Evolutionary conservation across 2,113 vertebrate species (phyloP), one percentile per base, ranked within the genome.

Genomic region (Bombycilla garrulus): DNA sequence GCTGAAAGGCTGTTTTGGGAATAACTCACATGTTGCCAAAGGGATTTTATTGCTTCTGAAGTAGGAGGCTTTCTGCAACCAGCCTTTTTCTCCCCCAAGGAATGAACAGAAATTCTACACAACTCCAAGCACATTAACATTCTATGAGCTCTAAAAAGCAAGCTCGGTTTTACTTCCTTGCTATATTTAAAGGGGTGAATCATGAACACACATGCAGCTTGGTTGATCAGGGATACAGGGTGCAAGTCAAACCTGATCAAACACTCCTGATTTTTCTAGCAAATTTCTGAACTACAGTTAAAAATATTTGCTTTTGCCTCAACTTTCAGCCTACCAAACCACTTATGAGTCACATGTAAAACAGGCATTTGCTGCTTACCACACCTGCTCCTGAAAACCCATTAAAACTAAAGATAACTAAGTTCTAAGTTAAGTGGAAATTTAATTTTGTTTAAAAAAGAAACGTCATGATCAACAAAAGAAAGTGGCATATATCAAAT

Each of bases 31-130:
- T 0, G 2, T 51, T 91, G 79, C 71, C 9, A 8, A 80, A 90
- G 54, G 58, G 67, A 88, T 88, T 93, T 95, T 57, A 71, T 5
- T 71, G 48, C 90, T 93, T 94, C 88, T 94, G 54, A 92, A 95
- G 61, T 42, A 47, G 2, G 7, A 81, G 8, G 40, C 35, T 90
- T 93, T 74, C 80, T 86, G 85, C 82, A 84, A 78, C 5, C 67
- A 81, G 56, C 8, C 47, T 54, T 79, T 40, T 60, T n/a, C 9
- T 18, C n/a, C 76, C 40, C 25, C 35, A 70, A 88, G 81, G 60
- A 93, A 82, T 0, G 11, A 94, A 28, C 3, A 64, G 38, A 91
- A 94, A 85, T 48, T 65, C 57, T 54, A 33, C 51, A 40, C 35
- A 88, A 88, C 71, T 56, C n/a, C 44, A 64, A 2, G n/a, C 15